Evolutionary conservation across 2,113 vertebrate genomes (phyloP), one percentile per base, ranked within the genome.

Genomic region (Mystacornis crossleyi): DNA sequence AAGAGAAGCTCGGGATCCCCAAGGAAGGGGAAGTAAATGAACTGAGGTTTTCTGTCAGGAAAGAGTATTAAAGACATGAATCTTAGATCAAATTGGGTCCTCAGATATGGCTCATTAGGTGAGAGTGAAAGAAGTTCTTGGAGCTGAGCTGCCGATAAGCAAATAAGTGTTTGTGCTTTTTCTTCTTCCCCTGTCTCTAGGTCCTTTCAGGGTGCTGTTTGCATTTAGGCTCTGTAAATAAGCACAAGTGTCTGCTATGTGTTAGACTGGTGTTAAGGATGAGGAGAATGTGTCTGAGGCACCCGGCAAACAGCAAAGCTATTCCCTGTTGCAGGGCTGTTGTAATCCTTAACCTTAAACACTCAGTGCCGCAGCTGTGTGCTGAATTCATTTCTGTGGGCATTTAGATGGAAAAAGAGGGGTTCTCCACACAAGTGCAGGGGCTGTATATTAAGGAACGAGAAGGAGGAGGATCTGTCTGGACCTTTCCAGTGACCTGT

Each of bases 161-260:
- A 69, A 92, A 6, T 58, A 90, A 80, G 34, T 36, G 67, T 20
- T 73, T 77, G 33, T 47, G 8, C 50, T 90, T 93, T 86, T 94
- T 93, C 33, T 73, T 92, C 36, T 60, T 73, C 26, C 33, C 33
- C 5, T 53, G 45, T 62, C 64, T 90, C 61, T 36, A 60, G 15
- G 36, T 64, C 42, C 12, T 93, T 90, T 83, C 54, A 81, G 38
- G 14, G 29, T 70, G 58, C 42, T 82, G 62, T 85, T 92, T 96
- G 88, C 71, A 34, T 88, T 90, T 58, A 67, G 47, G 8, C 58
- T 92, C 75, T 95, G 88, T 78, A 95, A 88, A 96, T 62, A 95
- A 70, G 64, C 47, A 61, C 54, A 66, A 62, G 42, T 13, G 36
- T 81, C 82, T 90, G 62, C 67, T 89, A 18, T 70, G 79, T 61